phyloP scores from a whole-genome alignment of 2,888 invertebrate species.

The Erebia ligea region DNA sequence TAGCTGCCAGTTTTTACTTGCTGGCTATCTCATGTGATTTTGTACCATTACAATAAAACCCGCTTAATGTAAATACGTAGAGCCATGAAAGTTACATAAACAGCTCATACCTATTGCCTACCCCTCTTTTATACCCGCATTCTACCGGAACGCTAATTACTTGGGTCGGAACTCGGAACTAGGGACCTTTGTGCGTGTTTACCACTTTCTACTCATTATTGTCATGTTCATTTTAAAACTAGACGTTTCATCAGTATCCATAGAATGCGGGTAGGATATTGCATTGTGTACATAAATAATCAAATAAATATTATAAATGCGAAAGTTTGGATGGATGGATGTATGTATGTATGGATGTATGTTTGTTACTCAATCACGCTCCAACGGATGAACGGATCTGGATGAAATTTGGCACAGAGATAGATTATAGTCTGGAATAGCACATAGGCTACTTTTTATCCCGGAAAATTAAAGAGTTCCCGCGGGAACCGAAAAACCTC shows the following conservation, averaged over 20 bases:
- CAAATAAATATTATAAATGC: no score
- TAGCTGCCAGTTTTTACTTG: no score
- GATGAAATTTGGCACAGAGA: no score
- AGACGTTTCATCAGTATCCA: slow-evolving; percentile 2
- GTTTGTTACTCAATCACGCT: no score
- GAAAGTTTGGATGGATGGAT: no score
- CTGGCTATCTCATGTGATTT: neutral
- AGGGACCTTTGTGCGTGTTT: neutral
- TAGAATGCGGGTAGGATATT: slow-evolving; percentile 16
- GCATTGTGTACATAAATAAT: neutral
- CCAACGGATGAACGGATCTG: no score
- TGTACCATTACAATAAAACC: neutral
- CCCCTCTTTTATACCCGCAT: slow-evolving; percentile 16
- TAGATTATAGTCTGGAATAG: no score
- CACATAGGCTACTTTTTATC: no score
- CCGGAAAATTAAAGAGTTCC: no score
- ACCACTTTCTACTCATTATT: slow-evolving; percentile 9
- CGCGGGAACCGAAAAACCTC: no score
- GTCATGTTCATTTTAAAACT: slow-evolving; percentile 8
- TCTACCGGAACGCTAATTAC: slow-evolving; percentile 8
- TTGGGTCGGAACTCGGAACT: slow-evolving; percentile 10
- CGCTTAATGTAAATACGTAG: neutral
- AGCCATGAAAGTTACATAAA: neutral
- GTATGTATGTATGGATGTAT: no score
- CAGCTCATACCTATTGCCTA: neutral